Conservation (phyloP, 1,140 invertebrate species). For the Drosophila ambigua region DNA sequence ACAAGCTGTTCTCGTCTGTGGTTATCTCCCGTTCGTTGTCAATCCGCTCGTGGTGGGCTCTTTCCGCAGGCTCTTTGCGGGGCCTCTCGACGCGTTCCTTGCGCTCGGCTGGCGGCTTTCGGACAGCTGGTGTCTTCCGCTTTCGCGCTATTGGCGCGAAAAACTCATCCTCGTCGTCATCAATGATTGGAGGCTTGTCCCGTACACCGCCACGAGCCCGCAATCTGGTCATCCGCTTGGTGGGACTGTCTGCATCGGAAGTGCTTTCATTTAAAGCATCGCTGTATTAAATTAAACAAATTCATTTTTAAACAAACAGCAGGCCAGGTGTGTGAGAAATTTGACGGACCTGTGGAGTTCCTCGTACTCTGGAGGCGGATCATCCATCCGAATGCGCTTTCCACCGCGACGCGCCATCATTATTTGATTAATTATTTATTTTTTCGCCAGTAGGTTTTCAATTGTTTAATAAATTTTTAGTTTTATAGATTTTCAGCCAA, state of each 20-base stretch:
- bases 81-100: constrained; percentile 84
- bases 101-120: constrained; percentile 84
- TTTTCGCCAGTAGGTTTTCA: background rate
- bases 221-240: constrained; percentile 84
- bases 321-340: background rate
- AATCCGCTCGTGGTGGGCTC: constrained; percentile 76
- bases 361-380: constrained; percentile 90
- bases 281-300: constrained; percentile 30
- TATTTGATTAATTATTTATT: constrained; percentile 1
- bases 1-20: constrained; percentile 92
- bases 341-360: constrained; percentile 56
- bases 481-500: constrained; percentile 4
- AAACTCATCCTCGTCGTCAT: constrained; percentile 83
- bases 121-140: constrained; percentile 84
- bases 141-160: constrained; percentile 75
- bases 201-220: constrained; percentile 84
- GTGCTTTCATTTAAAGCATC: constrained; percentile 78
- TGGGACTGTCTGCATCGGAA: constrained; percentile 85
- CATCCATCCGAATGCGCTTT: constrained; percentile 95
- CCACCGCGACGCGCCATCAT: constrained; percentile 92
- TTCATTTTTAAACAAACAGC: background rate
- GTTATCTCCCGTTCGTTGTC: constrained; percentile 82
- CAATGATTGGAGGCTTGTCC: constrained; percentile 83
- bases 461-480: constrained; percentile 4
- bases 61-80: constrained; percentile 81